phyloP scores from a whole-genome alignment of 2,888 invertebrate species.

The Perizoma flavofasciatum region DNA sequence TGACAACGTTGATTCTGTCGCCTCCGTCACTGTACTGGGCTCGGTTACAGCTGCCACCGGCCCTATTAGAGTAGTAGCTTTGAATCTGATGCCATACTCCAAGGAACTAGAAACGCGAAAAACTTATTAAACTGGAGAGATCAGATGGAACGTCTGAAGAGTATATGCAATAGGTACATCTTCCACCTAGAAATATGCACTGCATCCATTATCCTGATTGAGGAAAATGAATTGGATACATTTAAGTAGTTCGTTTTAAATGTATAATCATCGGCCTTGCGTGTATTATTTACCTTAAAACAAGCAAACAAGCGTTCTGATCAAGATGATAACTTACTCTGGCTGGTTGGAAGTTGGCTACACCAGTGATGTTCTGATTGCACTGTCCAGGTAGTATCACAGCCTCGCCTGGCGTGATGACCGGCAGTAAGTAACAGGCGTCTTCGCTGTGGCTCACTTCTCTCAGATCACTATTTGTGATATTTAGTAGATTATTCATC shows the following conservation, averaged over 20 bases:
- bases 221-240: no score
- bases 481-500: constrained; percentile 42
- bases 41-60: constrained; percentile 56
- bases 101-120: constrained; percentile 52
- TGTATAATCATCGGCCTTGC: no score
- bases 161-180: no score
- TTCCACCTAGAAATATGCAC: no score
- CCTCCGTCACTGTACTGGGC: constrained; percentile 55
- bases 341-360: constrained; percentile 52
- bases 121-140: background rate
- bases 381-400: constrained; percentile 66
- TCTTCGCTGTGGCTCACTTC: constrained; percentile 49
- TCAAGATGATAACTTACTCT: constrained; percentile 48
- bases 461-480: constrained; percentile 43
- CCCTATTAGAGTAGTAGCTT: constrained; percentile 60
- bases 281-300: no score
- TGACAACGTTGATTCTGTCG: constrained; percentile 52
- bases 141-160: no score
- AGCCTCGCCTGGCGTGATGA: constrained; percentile 52
- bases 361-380: constrained; percentile 50
- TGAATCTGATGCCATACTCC: constrained; percentile 68
- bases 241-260: no score
- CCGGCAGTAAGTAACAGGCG: constrained; percentile 59
- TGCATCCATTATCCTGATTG: no score
- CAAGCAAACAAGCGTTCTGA: no score